Base-by-base conservation (phyloP, 2,113 vertebrate species). In the Oreochromis niloticus region DNA sequence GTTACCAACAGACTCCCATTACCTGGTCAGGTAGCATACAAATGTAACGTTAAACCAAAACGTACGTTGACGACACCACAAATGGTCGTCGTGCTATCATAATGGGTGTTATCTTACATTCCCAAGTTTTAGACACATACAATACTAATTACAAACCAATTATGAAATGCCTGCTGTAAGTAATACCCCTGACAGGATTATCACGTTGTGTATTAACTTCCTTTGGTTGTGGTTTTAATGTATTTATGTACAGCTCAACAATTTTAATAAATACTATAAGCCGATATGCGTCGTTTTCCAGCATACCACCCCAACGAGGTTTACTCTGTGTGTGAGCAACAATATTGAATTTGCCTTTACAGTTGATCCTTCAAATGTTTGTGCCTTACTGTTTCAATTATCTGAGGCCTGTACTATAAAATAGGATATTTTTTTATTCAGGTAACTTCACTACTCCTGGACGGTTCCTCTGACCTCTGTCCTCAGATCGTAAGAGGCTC, bases 1-100 rank as follows among this genome's bases (percentile, higher is more conserved):
- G 63, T 68, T 68, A 12, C 9, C 17, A 19, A 2, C 36, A 57
- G 34, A 57, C 14, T 75, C 43, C 5, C 24, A 14, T 59, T 73
- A 55, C 85, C 36, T 55, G 24, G 30, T 82, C 81, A 85, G 79
- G 75, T 90, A 89, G 73, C 83, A 9, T 27, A 73, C 36, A 32
- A 39, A 27, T 55, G 7, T 5, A 39, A 87, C n/a, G 14, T 75
- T 2, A 61, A 61, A 56, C 9, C 46, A 2, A 32, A 78, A 34
- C 6, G 6, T 0, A 80, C 14, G 27, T 36, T 3, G 6, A 80
- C n/a, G 1, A 9, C 4, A 4, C 7, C 30, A 6, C 10, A 5
- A 30, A 54, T 17, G 19, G 3, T 8, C 16, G 1, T 36, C 17
- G 14, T 16, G 46, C 6, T 46, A 50, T 50, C 16, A 4, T 8